Base-by-base conservation (phyloP, 2,113 vertebrate genomes). In the Rattus rattus region DNA sequence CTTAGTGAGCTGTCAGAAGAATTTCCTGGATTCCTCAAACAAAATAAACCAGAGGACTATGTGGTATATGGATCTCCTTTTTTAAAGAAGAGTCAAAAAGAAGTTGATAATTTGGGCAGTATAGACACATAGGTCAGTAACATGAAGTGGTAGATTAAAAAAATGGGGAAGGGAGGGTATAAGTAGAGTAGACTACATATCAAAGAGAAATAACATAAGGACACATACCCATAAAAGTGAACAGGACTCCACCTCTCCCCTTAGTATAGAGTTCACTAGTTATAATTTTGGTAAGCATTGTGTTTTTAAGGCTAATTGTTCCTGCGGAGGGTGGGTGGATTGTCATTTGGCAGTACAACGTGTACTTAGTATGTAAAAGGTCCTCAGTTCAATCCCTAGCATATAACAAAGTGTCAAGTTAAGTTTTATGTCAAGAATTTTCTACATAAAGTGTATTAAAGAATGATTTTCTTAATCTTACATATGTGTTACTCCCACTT, bases 21-120 rank as follows among this genome's bases (percentile, higher is more conserved):
- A 75, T 54, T 63, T 59, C 79, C 54, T 49, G 47, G 81, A 47
- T 94, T 88, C 67, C n/a, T 93, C 56, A 54, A 63, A 69, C 14
- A n/a, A 91, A 76, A 91, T 39, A 26, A 70, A 52, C 72, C 75
- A 19, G 22, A 54, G 3, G 59, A 73, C 69, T 54, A 76, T 54
- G 33, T 30, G 52, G 30, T 70, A 90, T 39, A 83, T 91, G 13
- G 56, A 86, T 89, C 86, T 95, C 94, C 73, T 43, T 93, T 81
- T 75, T 36, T 61, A 93, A 47, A 83, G 17, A 59, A 81, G 67
- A 87, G 65, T 13, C 36, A 49, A 94, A 93, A 93, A n/a, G 26
- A 94, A 94, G 43, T 39, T 67, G 52, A 54, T 81, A 52, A 52
- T 91, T 91, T 72, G 94, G 65, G 65, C 65, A 69, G 76, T 93